Percentiles rank a stretch among this genome's conserved stretches.
phyloP scores from a whole-genome alignment of 1,140 invertebrate species.

The Megalonaias nervosa region DNA sequence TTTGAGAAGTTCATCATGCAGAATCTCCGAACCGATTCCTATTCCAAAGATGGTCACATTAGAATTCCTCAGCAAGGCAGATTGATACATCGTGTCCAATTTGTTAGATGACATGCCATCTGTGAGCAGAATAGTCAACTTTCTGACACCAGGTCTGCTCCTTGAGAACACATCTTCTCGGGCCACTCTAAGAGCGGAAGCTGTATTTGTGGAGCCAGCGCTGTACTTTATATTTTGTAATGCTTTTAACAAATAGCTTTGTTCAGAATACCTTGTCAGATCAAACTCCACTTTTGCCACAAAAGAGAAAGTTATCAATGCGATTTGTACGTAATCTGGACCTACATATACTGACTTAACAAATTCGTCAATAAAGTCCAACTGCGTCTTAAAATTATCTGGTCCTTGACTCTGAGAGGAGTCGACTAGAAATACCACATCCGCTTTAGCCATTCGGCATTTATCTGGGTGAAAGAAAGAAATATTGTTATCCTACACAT shows the following conservation, averaged over 20 bases:
- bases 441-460: conserved; percentile 10
- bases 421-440: conserved; percentile 13
- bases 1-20: conserved; percentile 9
- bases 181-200: conserved; percentile 1
- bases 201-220: conserved; percentile 4
- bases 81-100: not conserved
- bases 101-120: conserved; percentile 20
- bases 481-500: too few relatives aligned
- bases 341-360: conserved; percentile 9
- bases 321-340: conserved; percentile 4
- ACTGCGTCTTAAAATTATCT: conserved; percentile 17
- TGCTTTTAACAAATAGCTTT: conserved; percentile 9
- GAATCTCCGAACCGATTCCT: conserved; percentile 1
- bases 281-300: conserved; percentile 6
- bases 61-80: not conserved
- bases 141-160: not conserved
- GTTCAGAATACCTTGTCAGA: not conserved
- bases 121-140: conserved; percentile 7
- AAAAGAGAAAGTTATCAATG: conserved; percentile 12
- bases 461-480: not conserved
- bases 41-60: conserved; percentile 3
- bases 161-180: not conserved
- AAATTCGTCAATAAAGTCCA: conserved; percentile 13
- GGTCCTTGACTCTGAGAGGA: conserved; percentile 13
- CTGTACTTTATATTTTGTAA: conserved; percentile 12